phyloP scores from a whole-genome alignment of 2,113 vertebrate species.

The Pimephales promelas region DNA sequence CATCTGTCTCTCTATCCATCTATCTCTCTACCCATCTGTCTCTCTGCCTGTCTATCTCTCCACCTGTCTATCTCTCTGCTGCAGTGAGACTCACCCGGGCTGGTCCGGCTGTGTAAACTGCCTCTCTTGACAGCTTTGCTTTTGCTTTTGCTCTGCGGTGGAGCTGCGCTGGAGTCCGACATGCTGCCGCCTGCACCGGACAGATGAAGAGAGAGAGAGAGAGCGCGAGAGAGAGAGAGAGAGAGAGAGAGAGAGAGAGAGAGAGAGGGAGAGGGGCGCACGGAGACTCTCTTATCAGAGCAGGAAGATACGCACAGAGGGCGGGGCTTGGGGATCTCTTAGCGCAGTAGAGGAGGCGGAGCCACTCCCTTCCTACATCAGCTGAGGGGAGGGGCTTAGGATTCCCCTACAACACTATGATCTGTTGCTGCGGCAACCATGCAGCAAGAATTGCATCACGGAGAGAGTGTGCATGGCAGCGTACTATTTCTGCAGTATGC shows the following conservation, averaged over 20 bases:
- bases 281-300: not conserved
- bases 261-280: no score
- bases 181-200: not conserved
- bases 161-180: constrained; percentile 9
- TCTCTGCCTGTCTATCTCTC: not conserved
- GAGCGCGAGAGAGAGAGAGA: not conserved
- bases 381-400: constrained; percentile 16
- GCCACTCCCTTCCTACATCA: constrained; percentile 19
- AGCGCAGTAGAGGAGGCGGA: constrained; percentile 35
- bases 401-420: constrained; percentile 29
- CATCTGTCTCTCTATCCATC: no score
- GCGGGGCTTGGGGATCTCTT: constrained; percentile 34
- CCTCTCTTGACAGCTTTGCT: not conserved
- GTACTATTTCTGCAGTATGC: not conserved
- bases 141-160: constrained; percentile 5
- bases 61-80: not conserved
- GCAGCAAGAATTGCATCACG: not conserved
- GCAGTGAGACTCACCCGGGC: constrained; percentile 16
- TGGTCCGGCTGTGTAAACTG: constrained; percentile 27
- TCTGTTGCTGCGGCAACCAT: constrained; percentile 23
- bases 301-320: not conserved
- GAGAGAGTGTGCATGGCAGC: no score
- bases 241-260: no score
- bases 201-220: not conserved
- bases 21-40: no score